phyloP scores from a whole-genome alignment of 2,888 invertebrate genomes.

The Cheilosia variabilis region DNA sequence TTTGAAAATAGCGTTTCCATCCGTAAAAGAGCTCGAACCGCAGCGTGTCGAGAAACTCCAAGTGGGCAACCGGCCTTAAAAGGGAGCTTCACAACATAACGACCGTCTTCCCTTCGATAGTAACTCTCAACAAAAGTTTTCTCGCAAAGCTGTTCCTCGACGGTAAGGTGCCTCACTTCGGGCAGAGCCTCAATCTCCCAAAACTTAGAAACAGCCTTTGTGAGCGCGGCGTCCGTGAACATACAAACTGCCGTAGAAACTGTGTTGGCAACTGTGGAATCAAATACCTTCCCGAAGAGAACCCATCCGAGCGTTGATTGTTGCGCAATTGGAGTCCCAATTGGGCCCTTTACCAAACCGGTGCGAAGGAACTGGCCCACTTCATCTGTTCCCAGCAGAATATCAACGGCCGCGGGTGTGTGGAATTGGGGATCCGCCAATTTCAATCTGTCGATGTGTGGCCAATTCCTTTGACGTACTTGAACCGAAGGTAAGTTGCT shows the following conservation, averaged over 20 bases:
- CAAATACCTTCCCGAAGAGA: slow-evolving; percentile 17
- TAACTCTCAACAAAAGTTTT: slow-evolving; percentile 6
- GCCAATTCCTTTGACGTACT: too few species aligned
- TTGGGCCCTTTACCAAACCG: slow-evolving; percentile 50
- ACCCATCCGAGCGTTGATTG: slow-evolving; percentile 57
- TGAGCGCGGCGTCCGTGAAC: slow-evolving; percentile 5
- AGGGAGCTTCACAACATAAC: slow-evolving; percentile 35
- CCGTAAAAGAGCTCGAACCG: slow-evolving; percentile 20
- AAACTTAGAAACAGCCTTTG: slow-evolving; percentile 35
- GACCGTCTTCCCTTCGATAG: slow-evolving; percentile 23
- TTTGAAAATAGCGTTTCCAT: slow-evolving; percentile 27
- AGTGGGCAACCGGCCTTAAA: slow-evolving; percentile 27
- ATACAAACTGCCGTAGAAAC: slow-evolving; percentile 11
- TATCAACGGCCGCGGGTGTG: too few species aligned
- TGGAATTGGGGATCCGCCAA: too few species aligned
- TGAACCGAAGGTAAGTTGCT: too few species aligned
- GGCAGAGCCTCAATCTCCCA: slow-evolving; percentile 42
- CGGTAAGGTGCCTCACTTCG: slow-evolving; percentile 5
- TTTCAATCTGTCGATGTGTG: too few species aligned
- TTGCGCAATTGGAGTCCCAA: slow-evolving; percentile 46
- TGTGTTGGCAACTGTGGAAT: not conserved
- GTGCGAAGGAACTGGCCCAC: too few species aligned
- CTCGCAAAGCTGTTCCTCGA: slow-evolving; percentile 22
- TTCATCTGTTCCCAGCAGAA: too few species aligned
- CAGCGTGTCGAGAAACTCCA: slow-evolving; percentile 19